Conservation (phyloP, 2,797 vertebrate species). For the Oryzias dopingdopingensis region DNA sequence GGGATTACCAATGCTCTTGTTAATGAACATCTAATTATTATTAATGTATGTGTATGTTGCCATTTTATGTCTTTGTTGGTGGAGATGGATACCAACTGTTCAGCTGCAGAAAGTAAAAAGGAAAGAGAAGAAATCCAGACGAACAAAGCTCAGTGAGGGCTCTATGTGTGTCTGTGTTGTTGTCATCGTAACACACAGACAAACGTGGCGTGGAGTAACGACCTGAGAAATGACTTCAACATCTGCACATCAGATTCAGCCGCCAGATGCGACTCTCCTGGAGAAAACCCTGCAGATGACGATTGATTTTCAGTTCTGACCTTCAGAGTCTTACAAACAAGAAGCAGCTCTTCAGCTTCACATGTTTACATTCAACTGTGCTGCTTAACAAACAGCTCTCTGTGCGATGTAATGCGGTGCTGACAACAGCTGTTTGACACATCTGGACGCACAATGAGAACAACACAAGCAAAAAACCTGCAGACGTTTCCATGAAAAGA, state of each 20-base stretch:
- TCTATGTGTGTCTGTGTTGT: background rate
- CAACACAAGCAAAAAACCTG: background rate
- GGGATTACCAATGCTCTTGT: conserved; percentile 60
- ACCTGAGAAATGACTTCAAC: background rate
- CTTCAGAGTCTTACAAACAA: background rate
- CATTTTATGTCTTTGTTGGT: conserved; percentile 52
- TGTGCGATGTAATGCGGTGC: background rate
- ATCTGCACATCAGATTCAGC: no score
- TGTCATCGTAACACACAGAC: background rate
- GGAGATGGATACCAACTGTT: conserved; percentile 44
- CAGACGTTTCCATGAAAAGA: no score
- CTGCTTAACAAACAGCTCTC: background rate
- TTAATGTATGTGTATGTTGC: conserved; percentile 55
- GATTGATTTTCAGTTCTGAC: background rate
- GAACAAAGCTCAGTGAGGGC: conserved; percentile 7
- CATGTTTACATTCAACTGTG: background rate
- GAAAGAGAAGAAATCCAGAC: conserved; percentile 34
- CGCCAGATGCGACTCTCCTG: background rate
- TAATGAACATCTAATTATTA: conserved; percentile 60
- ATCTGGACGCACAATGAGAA: background rate
- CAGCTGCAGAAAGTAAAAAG: conserved; percentile 18
- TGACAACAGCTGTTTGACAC: background rate
- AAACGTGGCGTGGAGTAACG: background rate
- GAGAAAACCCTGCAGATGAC: background rate
- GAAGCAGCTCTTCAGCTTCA: background rate